Base-by-base conservation (phyloP, 1,140 invertebrate species). In the Anastatus disparis region DNA sequence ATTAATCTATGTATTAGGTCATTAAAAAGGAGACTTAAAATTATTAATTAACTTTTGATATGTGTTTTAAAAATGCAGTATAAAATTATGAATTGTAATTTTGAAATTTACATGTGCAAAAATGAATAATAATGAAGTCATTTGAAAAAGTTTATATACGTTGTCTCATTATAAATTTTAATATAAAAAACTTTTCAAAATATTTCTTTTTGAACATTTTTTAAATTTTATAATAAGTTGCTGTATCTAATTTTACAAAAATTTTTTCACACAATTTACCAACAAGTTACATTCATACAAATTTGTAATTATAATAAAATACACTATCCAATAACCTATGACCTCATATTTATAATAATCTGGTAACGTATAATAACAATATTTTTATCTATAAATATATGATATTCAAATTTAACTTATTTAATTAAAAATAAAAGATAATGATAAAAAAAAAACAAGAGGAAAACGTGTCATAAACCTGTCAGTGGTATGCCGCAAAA, bases 321-420 rank as follows among this genome's bases (percentile, higher is more conserved):
- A 31, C 29, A n/a, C 31, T 31, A 56, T 56, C 35, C 29, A 56
- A 56, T 56, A 56, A 56, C 35, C 53, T n/a, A n/a, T n/a, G 27
- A 56, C 35, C 29, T 56, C 20, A 20, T 10, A 3, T 17, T 24
- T 24, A 55, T 55, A 38, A 38, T 38, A 58, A 26, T 42, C 22
- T 20, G 24, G 42, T 9, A 4, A 8, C 17, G 10, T 38, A 22
- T n/a, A 38, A 24, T 17, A 58, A 58, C 55, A 40, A 58, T 35
- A n/a, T 35, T 56, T 35, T 10, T 29, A 29, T 56, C 53, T 29
- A 38, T 56, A 56, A 56, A 56, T 56, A 56, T 31, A 50, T 24
- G 17, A 50, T 6, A 50, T 24, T 6, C 46, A 24, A 20, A 50
- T 50, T 22, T 50, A 50, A 20, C 46, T 4, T 13, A 20, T 22